Evolutionary conservation across 2,113 vertebrate species (phyloP), one percentile per base, ranked within the genome.

Genomic region (Baryphthengus martii): DNA sequence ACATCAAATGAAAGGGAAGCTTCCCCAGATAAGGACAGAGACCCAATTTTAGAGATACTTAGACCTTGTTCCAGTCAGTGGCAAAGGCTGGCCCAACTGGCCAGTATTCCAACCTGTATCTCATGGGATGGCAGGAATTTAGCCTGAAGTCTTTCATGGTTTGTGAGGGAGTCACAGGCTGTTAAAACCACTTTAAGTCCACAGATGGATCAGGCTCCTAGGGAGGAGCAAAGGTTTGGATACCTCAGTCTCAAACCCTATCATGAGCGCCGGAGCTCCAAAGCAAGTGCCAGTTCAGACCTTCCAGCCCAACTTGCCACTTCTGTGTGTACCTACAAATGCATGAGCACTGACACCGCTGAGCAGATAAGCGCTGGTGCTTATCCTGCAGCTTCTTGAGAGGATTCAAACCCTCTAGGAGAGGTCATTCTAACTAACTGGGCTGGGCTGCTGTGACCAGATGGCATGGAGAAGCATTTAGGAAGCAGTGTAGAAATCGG

Each of bases 391-490:
- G 72, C 68, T 62, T 70, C 90, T n/a, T 5, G 31, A 74, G 67
- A 72, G 59, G 63, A 45, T 55, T 23, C 67, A 62, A 63, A 26
- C 13, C 14, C 50, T 66, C 44, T 52, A 40, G 17, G 55, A 70
- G 58, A 66, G 53, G 40, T 16, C 21, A 42, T 20, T 37, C 44
- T 25, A 42, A 44, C 25, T 53, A 76, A 4, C 49, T 61, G 75
- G 31, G 29, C 67, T 53, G 68, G 56, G 42, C 7, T 31, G 25
- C 1, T 56, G 62, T 18, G 74, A 58, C 28, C 47, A 81, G 59
- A 17, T 0, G 0, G 7, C 10, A 17, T 35, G n/a, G 29, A 82
- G 71, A 16, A 56, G n/a, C n/a, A n/a, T n/a, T n/a, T n/a, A n/a
- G n/a, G n/a, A n/a, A n/a, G 58, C 2, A 0, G 9, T 10, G 37